Percentiles rank a stretch among this genome's conserved stretches.
phyloP scores from a whole-genome alignment of 2,888 invertebrate species.

The Dryococelus australis region DNA sequence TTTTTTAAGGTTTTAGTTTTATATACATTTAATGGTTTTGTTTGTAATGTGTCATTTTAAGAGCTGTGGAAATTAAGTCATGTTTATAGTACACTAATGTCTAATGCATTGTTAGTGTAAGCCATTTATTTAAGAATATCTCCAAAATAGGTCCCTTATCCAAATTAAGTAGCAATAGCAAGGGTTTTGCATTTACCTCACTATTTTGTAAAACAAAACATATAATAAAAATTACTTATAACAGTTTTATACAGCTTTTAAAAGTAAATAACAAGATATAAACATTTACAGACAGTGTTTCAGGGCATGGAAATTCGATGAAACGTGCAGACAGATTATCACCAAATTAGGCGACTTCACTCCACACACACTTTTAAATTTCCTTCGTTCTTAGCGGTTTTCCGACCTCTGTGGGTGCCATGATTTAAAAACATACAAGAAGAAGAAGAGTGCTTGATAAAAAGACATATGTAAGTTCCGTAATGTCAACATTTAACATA shows the following conservation, averaged over 20 bases:
- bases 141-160: slow-evolving; percentile 21
- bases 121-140: slow-evolving; percentile 6
- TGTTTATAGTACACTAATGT: background rate
- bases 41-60: no score
- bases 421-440: no score
- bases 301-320: background rate
- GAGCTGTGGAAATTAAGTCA: background rate
- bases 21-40: no score
- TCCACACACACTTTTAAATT: no score
- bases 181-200: background rate
- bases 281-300: background rate
- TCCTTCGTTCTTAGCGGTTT: no score
- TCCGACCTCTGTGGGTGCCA: no score
- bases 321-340: background rate
- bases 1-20: background rate
- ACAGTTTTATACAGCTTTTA: background rate
- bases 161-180: slow-evolving; percentile 3
- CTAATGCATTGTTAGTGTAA: background rate
- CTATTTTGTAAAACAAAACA: background rate
- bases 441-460: no score
- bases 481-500: no score
- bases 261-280: background rate
- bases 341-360: background rate
- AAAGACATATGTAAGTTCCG: no score
- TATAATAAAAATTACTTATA: background rate